Evolutionary conservation across 2,797 vertebrate genomes (phyloP), one percentile per base, ranked within the genome.

Genomic region (Hydrocynus forskahlii): DNA sequence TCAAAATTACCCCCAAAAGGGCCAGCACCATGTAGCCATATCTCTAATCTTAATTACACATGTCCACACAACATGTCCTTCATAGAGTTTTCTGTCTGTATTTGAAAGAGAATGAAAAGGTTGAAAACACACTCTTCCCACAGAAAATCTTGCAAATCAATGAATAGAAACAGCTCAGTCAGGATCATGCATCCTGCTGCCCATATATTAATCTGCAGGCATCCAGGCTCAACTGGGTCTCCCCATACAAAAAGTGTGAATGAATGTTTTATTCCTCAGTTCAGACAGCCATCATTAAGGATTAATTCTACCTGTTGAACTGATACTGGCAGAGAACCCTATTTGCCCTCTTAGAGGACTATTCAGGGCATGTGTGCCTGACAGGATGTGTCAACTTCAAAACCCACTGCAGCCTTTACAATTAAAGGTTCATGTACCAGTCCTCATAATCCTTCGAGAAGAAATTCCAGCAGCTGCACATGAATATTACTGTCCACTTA

Each of bases 401-500:
- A 12, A 57, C 48, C 23, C 66, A 16, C 72, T 50, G 40, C 16
- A 68, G 69, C 72, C 14, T 73, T 71, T 83, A 7, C 76, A 54
- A 12, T 40, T 7, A 73, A 82, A 80, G 54, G 63, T 72, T 29
- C 43, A 72, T 40, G 14, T 59, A 78, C 29, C 66, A 70, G 60
- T 25, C 67, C 75, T 83, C 12, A 43, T 23, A 74, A 40, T 19
- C 29, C 29, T 69, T 52, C 48, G 43, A 70, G 52, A 80, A 75
- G 64, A 83, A 55, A 40, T 57, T 74, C 57, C 62, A 76, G 57
- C 62, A 66, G 60, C 54, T 75, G 29, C 17, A 75, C 17, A 70
- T 75, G 55, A 73, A 62, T 64, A 55, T 87, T 91, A 99, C 91
- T 99, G 98, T 88, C 98, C 98, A 79, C 97, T 99, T 90, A 99